Conservation (phyloP, 2,888 invertebrate genomes). For the Elegia similella region DNA sequence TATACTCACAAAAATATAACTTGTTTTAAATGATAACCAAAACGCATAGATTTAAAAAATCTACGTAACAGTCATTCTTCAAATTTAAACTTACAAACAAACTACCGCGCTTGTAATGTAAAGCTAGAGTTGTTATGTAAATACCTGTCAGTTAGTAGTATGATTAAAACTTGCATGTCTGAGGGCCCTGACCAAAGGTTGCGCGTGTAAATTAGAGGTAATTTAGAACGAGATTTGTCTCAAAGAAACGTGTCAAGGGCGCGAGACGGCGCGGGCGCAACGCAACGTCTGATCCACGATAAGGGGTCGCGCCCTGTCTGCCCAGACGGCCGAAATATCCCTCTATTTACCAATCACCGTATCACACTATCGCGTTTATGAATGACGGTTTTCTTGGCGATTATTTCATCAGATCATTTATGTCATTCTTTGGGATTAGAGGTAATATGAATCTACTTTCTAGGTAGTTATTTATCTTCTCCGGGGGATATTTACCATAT, state of each 20-base stretch:
- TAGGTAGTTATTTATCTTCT: no score
- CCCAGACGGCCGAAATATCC: slow-evolving; percentile 31
- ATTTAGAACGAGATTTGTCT: slow-evolving; percentile 17
- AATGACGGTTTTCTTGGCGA: neutral
- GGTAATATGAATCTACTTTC: no score
- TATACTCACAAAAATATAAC: no score
- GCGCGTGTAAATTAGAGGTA: neutral
- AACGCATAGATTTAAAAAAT: no score
- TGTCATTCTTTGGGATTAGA: no score
- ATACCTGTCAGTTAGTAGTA: neutral
- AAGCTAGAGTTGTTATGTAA: neutral
- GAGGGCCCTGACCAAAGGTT: neutral
- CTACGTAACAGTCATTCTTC: no score
- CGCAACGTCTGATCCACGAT: slow-evolving; percentile 32
- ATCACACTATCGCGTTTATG: neutral
- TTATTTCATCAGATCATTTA: neutral
- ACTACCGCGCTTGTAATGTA: no score
- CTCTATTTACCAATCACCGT: slow-evolving; percentile 9
- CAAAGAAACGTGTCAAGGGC: slow-evolving; percentile 47
- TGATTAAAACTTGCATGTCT: neutral
- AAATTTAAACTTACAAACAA: no score
- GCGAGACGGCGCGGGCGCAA: slow-evolving; percentile 37
- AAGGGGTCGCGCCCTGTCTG: slow-evolving; percentile 60
- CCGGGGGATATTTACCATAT: no score
- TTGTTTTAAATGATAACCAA: no score